Base-by-base conservation (phyloP, 2,797 vertebrate genomes). In the Nannoperca obscura region DNA sequence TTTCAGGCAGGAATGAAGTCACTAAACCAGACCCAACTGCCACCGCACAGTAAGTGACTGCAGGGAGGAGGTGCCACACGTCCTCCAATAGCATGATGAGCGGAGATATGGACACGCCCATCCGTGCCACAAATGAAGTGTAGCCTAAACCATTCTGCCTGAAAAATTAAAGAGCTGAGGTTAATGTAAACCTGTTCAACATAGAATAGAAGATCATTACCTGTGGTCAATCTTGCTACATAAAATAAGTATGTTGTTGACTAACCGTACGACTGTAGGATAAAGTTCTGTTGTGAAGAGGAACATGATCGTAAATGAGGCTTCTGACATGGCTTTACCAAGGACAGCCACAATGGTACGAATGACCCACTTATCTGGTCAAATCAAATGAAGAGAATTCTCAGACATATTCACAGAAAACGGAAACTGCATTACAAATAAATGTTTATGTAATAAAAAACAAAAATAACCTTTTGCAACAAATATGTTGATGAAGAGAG, bases 111-210 rank as follows among this genome's bases (percentile, higher is more conserved):
- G 97, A 92, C 19, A 96, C 97, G 0, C 96, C 97, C 1, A 98
- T 72, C 0, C 96, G 94, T 0, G 95, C 97, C 82, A 97, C 0
- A 15, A 97, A 96, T 0, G 96, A 91, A 1, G 92, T 94, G 86
- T 95, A 96, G 19, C 97, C 97, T 78, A 98, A 74, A n/a, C 96
- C 97, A 0, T 97, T 98, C 93, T 99, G 97, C 88, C 97, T 99
- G 94, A 34, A 76, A 71, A 44, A 63, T 20, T 34, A 78, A 79
- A 91, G 57, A 17, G 4, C 4, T 3, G 7, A 38, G 7, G 38
- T 78, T 64, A 76, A 69, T 74, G 20, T 1, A 47, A 55, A 73
- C 17, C 9, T 46, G 22, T 11, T n/a, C 2, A 50, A 60, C 2
- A 89, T 75, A 0, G 84, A 52, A 0, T 42, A 80, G 9, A 86